phyloP scores from a whole-genome alignment of 2,888 invertebrate genomes.

The Sinhomidia bicolor region DNA sequence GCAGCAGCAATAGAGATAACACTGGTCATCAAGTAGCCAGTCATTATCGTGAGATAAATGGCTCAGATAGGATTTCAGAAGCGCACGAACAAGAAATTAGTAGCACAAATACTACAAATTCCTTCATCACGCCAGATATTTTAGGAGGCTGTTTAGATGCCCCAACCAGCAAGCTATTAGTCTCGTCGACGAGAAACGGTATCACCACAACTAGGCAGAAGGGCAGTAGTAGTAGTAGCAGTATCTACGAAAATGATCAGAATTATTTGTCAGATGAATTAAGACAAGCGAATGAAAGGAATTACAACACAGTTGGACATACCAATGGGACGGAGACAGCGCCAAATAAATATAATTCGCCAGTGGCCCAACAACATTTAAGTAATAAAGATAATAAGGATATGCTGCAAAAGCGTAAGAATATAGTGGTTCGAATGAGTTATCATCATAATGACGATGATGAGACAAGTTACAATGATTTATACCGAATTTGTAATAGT shows the following conservation, averaged over 20 bases:
- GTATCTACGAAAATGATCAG: conserved; percentile 49
- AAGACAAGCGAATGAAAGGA: conserved; percentile 45
- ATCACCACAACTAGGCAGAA: conserved; percentile 3
- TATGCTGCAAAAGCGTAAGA: conserved; percentile 66
- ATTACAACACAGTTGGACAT: conserved; percentile 32
- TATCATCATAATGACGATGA: conserved; percentile 46
- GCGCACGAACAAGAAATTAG: conserved; percentile 59
- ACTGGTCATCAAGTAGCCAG: conserved; percentile 16
- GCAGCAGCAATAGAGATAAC: conserved; percentile 16
- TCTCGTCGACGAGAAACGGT: conserved; percentile 27
- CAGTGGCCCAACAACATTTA: conserved; percentile 48
- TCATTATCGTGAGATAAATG: conserved; percentile 58
- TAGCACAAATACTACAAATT: conserved; percentile 50
- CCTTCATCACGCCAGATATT: conserved; percentile 70
- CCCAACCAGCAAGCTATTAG: conserved; percentile 10
- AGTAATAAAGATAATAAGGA: conserved; percentile 42
- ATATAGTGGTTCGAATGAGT: conserved; percentile 68
- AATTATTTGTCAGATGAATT: conserved; percentile 53
- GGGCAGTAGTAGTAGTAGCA: too few species aligned
- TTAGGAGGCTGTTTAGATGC: conserved; percentile 69
- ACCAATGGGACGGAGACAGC: neutral
- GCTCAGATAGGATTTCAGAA: conserved; percentile 40
- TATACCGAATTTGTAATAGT: conserved; percentile 56
- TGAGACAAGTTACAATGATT: conserved; percentile 61
- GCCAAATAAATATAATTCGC: conserved; percentile 14